phyloP scores from a whole-genome alignment of 2,888 invertebrate species.

The Orthosia cruda region DNA sequence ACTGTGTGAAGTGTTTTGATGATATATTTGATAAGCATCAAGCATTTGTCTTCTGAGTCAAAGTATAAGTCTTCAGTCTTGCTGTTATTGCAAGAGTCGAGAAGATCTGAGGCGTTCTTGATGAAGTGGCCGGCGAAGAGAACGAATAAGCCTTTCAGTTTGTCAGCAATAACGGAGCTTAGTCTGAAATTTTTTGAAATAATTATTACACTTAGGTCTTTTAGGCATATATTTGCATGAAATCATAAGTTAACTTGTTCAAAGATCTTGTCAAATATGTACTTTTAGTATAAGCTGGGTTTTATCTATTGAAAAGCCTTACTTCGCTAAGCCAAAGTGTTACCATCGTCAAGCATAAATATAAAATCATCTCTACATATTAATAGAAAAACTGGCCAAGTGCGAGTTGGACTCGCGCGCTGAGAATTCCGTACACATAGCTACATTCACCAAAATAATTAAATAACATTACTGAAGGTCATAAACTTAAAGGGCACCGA shows the following conservation, averaged over 20 bases:
- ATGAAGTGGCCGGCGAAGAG: slow-evolving; percentile 97
- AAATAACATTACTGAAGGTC: too few species aligned
- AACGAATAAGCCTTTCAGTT: slow-evolving; percentile 96
- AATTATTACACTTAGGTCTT: background rate
- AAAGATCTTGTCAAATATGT: too few species aligned
- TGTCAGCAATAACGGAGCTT: slow-evolving; percentile 95
- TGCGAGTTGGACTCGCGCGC: too few species aligned
- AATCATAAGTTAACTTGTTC: background rate
- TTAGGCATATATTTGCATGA: background rate
- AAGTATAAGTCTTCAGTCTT: slow-evolving; percentile 91
- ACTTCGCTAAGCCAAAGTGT: too few species aligned
- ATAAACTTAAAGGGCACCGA: too few species aligned
- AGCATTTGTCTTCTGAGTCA: slow-evolving; percentile 91
- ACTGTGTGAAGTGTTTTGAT: slow-evolving; percentile 95
- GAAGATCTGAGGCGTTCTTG: slow-evolving; percentile 95
- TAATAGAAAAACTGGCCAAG: too few species aligned
- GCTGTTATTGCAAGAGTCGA: slow-evolving; percentile 93
- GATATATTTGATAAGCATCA: slow-evolving; percentile 94
- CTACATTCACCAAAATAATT: too few species aligned
- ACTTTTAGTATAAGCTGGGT: too few species aligned
- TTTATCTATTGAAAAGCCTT: too few species aligned
- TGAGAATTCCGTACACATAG: too few species aligned
- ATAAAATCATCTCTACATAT: too few species aligned
- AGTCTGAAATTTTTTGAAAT: slow-evolving; percentile 89
- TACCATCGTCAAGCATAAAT: too few species aligned